Evolutionary conservation across 1,140 invertebrate species (phyloP), one percentile per base, ranked within the genome.

Genomic region (Agrilus planipennis): DNA sequence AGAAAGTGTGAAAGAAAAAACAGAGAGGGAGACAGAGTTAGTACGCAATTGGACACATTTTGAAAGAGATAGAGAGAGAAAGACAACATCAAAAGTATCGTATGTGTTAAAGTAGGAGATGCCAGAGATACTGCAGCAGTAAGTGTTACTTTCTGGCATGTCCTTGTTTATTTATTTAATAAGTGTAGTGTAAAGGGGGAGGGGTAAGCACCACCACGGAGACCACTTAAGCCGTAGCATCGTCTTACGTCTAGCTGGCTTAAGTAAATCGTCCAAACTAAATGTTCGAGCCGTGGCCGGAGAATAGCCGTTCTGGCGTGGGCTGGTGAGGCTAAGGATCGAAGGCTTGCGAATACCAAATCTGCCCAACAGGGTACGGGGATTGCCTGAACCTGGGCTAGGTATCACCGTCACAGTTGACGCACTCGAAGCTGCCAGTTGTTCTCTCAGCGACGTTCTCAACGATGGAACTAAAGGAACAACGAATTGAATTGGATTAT

Each of bases 231-330:
- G n/a, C n/a, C n/a, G n/a, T n/a, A n/a, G n/a, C n/a, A n/a, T n/a
- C 46, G 58, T 69, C 76, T 79, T 79, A 79, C 76, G 75, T 77
- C 73, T 71, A 61, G 73, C 72, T 59, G 73, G 76, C 68, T 77
- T 76, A 69, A 83, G 73, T 60, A 84, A 73, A 73, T 84, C 81
- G 68, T 84, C 81, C 67, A 84, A 75, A 70, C 78, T 81, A 72
- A 83, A 83, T 50, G 81, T 81, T 68, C 79, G 68, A 46, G 61
- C 59, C 36, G 62, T 61, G 55, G 63, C 55, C 42, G 65, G 66
- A 63, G 55, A 65, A 62, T 58, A 57, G 54, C 59, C 55, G 52
- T 57, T 54, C 57, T 56, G 61, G 64, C 68, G 70, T 59, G 70
- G 70, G 55, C 70, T 73, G 66, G 74, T 72, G 54, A 81, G 71